phyloP scores from a whole-genome alignment of 2,113 vertebrate genomes.

The Lepus timidus region DNA sequence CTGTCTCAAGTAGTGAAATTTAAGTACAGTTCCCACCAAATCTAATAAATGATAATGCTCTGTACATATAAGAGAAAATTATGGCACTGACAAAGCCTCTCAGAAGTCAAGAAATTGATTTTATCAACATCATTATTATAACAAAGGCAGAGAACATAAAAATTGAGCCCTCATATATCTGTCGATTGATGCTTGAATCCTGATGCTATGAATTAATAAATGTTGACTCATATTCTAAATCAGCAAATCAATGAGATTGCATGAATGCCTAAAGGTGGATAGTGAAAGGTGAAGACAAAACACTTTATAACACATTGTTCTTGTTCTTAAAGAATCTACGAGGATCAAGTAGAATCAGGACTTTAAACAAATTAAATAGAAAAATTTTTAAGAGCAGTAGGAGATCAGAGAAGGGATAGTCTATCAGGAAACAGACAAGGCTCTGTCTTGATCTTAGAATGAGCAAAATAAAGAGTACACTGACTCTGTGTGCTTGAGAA shows the following conservation, averaged over 20 bases:
- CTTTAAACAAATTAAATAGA: neutral
- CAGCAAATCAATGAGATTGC: neutral
- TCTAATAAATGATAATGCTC: neutral
- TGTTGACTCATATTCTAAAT: neutral
- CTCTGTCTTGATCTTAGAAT: neutral
- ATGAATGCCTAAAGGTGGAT: neutral
- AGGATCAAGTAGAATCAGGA: neutral
- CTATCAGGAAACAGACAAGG: neutral
- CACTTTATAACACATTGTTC: neutral
- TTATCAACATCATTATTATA: neutral
- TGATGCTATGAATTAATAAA: neutral
- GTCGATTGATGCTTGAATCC: neutral
- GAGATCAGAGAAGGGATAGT: neutral
- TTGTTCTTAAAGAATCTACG: constrained; percentile 26
- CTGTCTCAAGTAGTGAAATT: neutral
- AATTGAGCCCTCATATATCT: neutral
- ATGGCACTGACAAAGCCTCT: no score
- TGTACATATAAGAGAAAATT: no score
- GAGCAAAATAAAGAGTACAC: neutral
- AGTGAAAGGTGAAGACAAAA: constrained; percentile 7
- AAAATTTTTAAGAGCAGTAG: neutral
- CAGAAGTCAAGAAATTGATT: neutral
- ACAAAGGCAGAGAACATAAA: neutral
- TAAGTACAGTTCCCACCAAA: neutral
- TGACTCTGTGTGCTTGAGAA: no score